These are phyloP conservation scores for Percopsis transmontana DNA, from an alignment of 2,113 vertebrate species.

Conservation along the genomic window DNA sequence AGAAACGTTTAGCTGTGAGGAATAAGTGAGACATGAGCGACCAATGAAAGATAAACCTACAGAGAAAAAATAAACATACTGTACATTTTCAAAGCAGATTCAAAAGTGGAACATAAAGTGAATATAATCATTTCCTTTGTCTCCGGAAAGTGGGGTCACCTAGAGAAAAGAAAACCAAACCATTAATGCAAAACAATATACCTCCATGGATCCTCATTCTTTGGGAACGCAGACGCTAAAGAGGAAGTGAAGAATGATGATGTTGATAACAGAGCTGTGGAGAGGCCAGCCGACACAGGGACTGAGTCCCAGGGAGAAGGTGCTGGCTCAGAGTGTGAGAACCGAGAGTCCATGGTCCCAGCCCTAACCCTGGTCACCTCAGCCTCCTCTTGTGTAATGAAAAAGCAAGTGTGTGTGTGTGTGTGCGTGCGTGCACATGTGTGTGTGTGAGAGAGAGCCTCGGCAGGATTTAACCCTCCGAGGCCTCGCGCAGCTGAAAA, in stretches of 20 bases:
- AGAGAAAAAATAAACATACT: neutral
- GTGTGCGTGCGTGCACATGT: conserved; percentile 6
- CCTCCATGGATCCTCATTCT: conserved; percentile 70
- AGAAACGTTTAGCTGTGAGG: conserved; percentile 8
- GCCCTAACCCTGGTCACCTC: conserved; percentile 57
- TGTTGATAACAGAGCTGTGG: conserved; percentile 22
- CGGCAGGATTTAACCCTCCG: conserved; percentile 71
- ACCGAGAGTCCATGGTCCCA: conserved; percentile 47
- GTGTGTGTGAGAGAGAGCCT: conserved; percentile 38
- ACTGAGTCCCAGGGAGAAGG: conserved; percentile 47
- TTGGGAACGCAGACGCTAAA: conserved; percentile 28
- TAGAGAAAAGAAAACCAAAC: neutral
- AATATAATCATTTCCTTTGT: no score
- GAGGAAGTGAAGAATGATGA: conserved; percentile 8
- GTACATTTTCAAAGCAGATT: neutral
- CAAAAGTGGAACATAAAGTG: neutral
- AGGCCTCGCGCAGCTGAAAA: conserved; percentile 77
- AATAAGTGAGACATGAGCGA: neutral
- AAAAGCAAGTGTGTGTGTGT: conserved; percentile 36
- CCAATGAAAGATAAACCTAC: neutral
- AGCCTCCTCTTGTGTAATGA: conserved; percentile 53
- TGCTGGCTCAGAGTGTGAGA: conserved; percentile 67
- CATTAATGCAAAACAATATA: conserved; percentile 43
- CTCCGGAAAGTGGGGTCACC: neutral
- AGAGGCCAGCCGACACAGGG: conserved; percentile 49